Evolutionary conservation across 1,140 invertebrate species (phyloP), one percentile per base, ranked within the genome.

Genomic region (Anthonomus grandis): DNA sequence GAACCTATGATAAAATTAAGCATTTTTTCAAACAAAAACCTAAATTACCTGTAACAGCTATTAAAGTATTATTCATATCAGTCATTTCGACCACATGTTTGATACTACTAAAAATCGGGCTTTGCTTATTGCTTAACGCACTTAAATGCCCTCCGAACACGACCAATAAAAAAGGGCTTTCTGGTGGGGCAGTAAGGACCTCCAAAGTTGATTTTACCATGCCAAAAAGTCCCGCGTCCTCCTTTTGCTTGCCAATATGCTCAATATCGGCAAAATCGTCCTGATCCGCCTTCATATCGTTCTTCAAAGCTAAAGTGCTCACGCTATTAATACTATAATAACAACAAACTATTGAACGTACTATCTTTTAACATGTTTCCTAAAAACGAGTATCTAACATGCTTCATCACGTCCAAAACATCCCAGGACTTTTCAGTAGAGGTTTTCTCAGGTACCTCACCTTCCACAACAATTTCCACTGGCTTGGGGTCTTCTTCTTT

Each of bases 31-130:
- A 37, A 50, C 22, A 21, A 3, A 10, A 17, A 34, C n/a, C n/a
- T n/a, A n/a, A n/a, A 38, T 51, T 15, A 37, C 65, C 60, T 13
- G 67, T 65, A 0, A 69, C 22, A 31, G 67, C 48, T 18, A 67
- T 59, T 13, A 67, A 39, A 10, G 64, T 67, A 6, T 59, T 56
- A 10, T 62, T 24, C 3, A 46, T 9, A 25, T 63, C 53, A 3
- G 63, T 62, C 10, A 53, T 61, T 50, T 69, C 67, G 0, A 57
- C 42, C 3, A 67, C 53, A 47, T 67, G 52, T 48, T 69, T 69
- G 8, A 69, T 50, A 50, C 63, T 63, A 54, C 65, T 65, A 12
- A 63, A 48, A 23, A 69, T 34, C 27, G 58, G 39, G 15, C 59
- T 63, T 18, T 63, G 48, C 1, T 39, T 36, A 23, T 65, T 53